These are phyloP conservation scores for Clanis bilineata DNA, from an alignment of 2,888 invertebrate species.

Conservation along the genomic window DNA sequence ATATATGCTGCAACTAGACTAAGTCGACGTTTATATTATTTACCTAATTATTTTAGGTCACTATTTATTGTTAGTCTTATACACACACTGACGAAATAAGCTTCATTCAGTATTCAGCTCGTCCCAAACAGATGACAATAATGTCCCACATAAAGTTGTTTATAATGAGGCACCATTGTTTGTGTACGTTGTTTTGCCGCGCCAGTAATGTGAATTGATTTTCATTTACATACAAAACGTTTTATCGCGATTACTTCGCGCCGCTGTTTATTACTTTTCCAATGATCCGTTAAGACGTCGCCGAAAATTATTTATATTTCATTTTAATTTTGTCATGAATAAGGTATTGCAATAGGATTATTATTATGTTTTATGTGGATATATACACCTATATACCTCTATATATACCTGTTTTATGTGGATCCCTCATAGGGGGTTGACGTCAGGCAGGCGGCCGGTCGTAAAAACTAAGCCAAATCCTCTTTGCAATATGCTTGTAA, in stretches of 20 bases:
- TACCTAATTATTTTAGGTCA: no score
- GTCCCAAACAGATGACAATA: not conserved
- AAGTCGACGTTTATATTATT: no score
- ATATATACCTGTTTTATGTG: no score
- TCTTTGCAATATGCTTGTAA: no score
- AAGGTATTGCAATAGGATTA: not conserved
- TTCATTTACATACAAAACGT: constrained; percentile 68
- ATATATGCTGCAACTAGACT: no score
- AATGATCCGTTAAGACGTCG: constrained; percentile 51
- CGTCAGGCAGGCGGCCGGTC: no score
- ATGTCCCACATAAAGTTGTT: constrained; percentile 1
- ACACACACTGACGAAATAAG: not conserved
- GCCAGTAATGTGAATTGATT: constrained; percentile 52
- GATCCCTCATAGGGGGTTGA: no score
- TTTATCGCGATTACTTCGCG: constrained; percentile 57
- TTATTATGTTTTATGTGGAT: constrained; percentile 1
- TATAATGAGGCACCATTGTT: constrained; percentile 34
- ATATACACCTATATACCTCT: no score
- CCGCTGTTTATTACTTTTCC: constrained; percentile 51
- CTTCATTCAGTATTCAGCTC: not conserved
- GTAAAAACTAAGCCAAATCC: no score
- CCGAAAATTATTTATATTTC: constrained; percentile 32
- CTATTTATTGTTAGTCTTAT: no score
- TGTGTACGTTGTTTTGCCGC: constrained; percentile 37
- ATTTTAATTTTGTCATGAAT: constrained; percentile 24